Conservation (phyloP, 2,888 invertebrate genomes). For the Napeogenes sylphis region DNA sequence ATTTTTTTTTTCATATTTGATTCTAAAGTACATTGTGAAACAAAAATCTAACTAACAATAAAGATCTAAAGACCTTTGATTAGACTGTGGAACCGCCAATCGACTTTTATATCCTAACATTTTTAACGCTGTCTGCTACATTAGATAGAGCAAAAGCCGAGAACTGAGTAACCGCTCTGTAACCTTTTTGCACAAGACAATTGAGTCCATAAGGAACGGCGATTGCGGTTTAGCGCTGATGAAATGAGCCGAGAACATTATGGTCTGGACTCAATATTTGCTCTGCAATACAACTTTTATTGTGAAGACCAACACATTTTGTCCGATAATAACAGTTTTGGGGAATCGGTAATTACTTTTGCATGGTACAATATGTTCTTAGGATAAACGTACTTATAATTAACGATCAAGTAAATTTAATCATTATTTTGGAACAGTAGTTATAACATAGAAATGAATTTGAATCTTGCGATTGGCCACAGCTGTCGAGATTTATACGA, state of each 20-base stretch:
- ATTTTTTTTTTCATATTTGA: constrained; percentile 47
- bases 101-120: constrained; percentile 35
- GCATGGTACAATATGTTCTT: background rate
- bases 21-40: constrained; percentile 33
- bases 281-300: constrained; percentile 69
- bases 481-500: constrained; percentile 68
- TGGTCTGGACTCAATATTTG: constrained; percentile 62
- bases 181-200: constrained; percentile 55
- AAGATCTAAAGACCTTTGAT: constrained; percentile 31
- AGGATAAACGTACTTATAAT: too few species aligned
- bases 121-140: constrained; percentile 38
- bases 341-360: constrained; percentile 23
- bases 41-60: constrained; percentile 32
- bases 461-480: constrained; percentile 55
- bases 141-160: constrained; percentile 29
- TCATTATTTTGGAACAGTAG: too few species aligned
- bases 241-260: constrained; percentile 63
- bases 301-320: constrained; percentile 60
- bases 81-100: constrained; percentile 29
- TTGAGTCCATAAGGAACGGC: constrained; percentile 58
- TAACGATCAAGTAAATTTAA: constrained; percentile 21
- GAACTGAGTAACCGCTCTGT: constrained; percentile 34
- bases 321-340: constrained; percentile 44
- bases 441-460: constrained; percentile 53
- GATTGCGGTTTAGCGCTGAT: constrained; percentile 59